phyloP scores from a whole-genome alignment of 2,113 vertebrate species.

The Colossoma macropomum region DNA sequence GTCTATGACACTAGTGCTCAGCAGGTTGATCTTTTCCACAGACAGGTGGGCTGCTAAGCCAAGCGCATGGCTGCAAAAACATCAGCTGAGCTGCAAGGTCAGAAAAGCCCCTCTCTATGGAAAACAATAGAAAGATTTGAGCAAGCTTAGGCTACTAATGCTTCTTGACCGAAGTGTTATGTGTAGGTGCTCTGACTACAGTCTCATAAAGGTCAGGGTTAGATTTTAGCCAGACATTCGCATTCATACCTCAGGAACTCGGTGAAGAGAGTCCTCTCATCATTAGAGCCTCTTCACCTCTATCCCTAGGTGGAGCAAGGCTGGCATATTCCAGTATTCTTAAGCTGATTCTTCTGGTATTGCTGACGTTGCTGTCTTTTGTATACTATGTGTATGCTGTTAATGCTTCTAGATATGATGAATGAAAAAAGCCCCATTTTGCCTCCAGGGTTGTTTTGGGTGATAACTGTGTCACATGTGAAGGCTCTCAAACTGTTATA shows the following conservation, averaged over 20 bases:
- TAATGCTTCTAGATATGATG: slow-evolving; percentile 26
- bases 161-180: slow-evolving; percentile 24
- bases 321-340: slow-evolving; percentile 48
- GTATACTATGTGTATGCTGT: slow-evolving; percentile 15
- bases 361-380: background rate
- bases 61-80: slow-evolving; percentile 37
- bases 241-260: slow-evolving; percentile 59
- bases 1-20: background rate
- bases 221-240: slow-evolving; percentile 28
- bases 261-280: slow-evolving; percentile 36
- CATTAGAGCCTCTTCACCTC: slow-evolving; percentile 34
- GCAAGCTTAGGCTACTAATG: slow-evolving; percentile 45
- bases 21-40: slow-evolving; percentile 7
- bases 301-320: slow-evolving; percentile 31
- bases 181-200: background rate
- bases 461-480: slow-evolving; percentile 55
- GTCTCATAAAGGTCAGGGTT: slow-evolving; percentile 20
- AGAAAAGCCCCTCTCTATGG: slow-evolving; percentile 22
- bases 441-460: slow-evolving; percentile 53
- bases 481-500: slow-evolving; percentile 78
- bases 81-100: slow-evolving; percentile 54
- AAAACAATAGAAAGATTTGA: slow-evolving; percentile 30
- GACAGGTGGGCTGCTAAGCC: slow-evolving; percentile 5
- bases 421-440: slow-evolving; percentile 5
- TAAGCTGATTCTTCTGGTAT: slow-evolving; percentile 29